Base-by-base conservation (phyloP, 1,140 invertebrate genomes). In the Ruditapes philippinarum region DNA sequence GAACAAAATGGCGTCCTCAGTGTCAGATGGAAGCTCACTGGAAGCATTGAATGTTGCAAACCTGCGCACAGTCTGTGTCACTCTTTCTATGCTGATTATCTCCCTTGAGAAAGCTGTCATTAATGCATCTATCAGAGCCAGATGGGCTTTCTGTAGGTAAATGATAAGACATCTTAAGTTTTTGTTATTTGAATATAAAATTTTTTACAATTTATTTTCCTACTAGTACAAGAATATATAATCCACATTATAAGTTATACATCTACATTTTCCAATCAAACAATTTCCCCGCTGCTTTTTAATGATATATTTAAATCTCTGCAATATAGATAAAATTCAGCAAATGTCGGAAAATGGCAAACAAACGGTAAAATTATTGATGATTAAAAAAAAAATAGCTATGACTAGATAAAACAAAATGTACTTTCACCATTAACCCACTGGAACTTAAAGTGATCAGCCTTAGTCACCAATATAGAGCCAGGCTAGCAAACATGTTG, bases 71-170 rank as follows among this genome's bases (percentile, higher is more conserved):
- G 98, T 98, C 83, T 98, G 97, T 36, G 98, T 97, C 40, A 99
- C 97, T 78, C 98, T 97, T 92, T 99, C 98, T 51, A 98, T 97
- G 28, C 98, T 98, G 88, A 99, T 97, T 86, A 99, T 98, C 96
- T 99, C 98, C 94, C 98, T 98, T 90, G 98, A 97, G 96, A 99
- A 99, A 89, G 99, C 97, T 92, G 97, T 97, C 99, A 99, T 99
- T 95, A 99, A 97, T 91, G 98, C 98, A 97, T 99, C 99, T 96
- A 99, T 99, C 96, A 99, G 98, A 95, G 98, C 97, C 97, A 99
- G 97, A 96, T 99, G 99, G 91, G 98, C 98, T 95, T 97, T 98
- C 99, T 99, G 95, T 54, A 96, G 96, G 70, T 31, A 65, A 49
- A 83, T 68, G 14, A 78, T 57, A n/a, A n/a, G n/a, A n/a, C n/a